Percentiles rank a stretch among this genome's conserved stretches.
Conservation (phyloP, 2,797 vertebrate species). For the Poliocrania exsul region DNA sequence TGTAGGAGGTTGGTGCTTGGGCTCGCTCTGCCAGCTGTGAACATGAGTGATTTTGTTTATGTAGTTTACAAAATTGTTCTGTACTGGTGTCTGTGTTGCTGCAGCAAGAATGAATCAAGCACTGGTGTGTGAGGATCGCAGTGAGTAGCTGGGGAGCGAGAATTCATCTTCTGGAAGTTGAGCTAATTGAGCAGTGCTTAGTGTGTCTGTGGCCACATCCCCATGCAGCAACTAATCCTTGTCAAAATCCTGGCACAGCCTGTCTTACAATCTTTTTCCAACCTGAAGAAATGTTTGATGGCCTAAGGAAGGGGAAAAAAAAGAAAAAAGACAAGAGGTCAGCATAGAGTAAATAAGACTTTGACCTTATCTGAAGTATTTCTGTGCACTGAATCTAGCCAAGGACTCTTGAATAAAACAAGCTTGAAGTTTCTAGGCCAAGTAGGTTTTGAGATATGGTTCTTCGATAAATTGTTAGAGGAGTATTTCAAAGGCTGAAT, state of each 20-base stretch:
- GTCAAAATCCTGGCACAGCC: background rate
- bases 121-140: background rate
- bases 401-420: conserved; percentile 69
- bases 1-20: background rate
- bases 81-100: background rate
- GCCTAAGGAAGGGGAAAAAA: background rate
- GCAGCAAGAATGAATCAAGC: accelerated
- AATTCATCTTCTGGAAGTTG: background rate
- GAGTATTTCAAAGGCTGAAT: conserved; percentile 64
- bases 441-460: conserved; percentile 41
- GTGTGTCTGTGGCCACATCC: background rate
- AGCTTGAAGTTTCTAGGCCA: conserved; percentile 68
- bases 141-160: background rate
- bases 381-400: background rate
- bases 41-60: accelerated
- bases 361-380: conserved; percentile 49
- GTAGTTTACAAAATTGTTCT: accelerated
- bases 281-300: background rate
- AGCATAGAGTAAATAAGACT: conserved; percentile 20
- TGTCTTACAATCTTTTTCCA: background rate
- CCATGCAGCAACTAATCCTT: background rate
- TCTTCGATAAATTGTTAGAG: conserved; percentile 42
- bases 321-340: background rate
- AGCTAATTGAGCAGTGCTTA: background rate
- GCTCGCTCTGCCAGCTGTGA: accelerated